Evolutionary conservation across 2,797 vertebrate genomes (phyloP), one percentile per base, ranked within the genome.

Genomic region (Phrynocephalus forsythii): DNA sequence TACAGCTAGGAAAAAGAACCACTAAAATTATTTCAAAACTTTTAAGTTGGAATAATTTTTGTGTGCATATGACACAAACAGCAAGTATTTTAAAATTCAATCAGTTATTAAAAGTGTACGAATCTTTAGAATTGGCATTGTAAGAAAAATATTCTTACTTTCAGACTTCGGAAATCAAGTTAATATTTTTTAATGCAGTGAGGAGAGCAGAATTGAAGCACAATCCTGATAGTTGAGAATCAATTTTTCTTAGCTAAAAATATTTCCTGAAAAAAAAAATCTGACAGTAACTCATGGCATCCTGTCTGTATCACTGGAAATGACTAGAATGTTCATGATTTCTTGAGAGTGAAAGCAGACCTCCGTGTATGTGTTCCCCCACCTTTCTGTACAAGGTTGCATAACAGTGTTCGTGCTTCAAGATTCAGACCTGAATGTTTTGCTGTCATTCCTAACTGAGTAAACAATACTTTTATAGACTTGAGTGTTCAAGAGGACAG

Each of bases 321-420:
- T n/a, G 76, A 16, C 44, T 78, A 56, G 6, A 85, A 85, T 3
- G 48, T 0, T 6, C n/a, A 76, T 60, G 63, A 81, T 30, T 88
- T 77, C 82, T 82, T 81, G 60, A 11, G 72, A 79, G 13, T 52
- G 26, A 38, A 83, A 77, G 79, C 33, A 84, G 76, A 82, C 79
- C 6, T 16, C 13, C 73, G 44, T 18, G 26, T 20, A 20, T 3
- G 44, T 80, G 48, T 33, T 72, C 81, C 13, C 33, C 24, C 71
- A 10, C 84, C 85, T 84, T 48, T 26, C 52, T 80, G 60, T 67
- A 50, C 79, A 30, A 1, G 44, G 33, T 18, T 38, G 28, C 8
- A 22, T 30, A 26, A 13, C 8, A 10, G 44, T n/a, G 56, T 66
- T 89, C 52, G n/a, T 30, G 68, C 6, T 33, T 0, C 50, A 77